These are phyloP conservation scores for Columba janthina DNA, from an alignment of 2,113 vertebrate genomes.

Conservation along the genomic window DNA sequence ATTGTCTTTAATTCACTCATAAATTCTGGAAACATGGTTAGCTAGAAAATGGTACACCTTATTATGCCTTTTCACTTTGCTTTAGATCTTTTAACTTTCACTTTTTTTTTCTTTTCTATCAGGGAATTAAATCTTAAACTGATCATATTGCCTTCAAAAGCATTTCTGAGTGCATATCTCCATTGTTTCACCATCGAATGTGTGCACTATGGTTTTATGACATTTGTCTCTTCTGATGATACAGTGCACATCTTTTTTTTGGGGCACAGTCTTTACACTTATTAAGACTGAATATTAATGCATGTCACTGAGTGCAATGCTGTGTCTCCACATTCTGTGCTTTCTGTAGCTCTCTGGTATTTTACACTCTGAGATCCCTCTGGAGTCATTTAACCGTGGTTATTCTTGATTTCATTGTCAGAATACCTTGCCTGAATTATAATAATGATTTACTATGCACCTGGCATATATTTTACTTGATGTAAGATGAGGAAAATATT, in stretches of 20 bases:
- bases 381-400: not conserved
- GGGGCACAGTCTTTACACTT: conserved; percentile 1
- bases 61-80: not conserved
- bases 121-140: not conserved
- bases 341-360: not conserved
- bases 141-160: not conserved
- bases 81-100: too few species aligned
- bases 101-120: not conserved
- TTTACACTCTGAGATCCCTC: not conserved
- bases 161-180: not conserved
- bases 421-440: not conserved
- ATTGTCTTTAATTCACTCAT: not conserved
- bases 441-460: not conserved
- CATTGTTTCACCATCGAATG: not conserved
- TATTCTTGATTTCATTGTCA: not conserved
- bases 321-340: not conserved
- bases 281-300: not conserved
- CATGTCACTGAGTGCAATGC: not conserved
- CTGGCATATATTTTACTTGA: not conserved
- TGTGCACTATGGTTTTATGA: not conserved
- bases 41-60: not conserved
- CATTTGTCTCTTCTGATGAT: not conserved
- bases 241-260: not conserved
- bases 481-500: not conserved
- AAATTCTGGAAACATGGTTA: not conserved